Conservation (phyloP, 2,797 vertebrate genomes). For the Anguilla anguilla region DNA sequence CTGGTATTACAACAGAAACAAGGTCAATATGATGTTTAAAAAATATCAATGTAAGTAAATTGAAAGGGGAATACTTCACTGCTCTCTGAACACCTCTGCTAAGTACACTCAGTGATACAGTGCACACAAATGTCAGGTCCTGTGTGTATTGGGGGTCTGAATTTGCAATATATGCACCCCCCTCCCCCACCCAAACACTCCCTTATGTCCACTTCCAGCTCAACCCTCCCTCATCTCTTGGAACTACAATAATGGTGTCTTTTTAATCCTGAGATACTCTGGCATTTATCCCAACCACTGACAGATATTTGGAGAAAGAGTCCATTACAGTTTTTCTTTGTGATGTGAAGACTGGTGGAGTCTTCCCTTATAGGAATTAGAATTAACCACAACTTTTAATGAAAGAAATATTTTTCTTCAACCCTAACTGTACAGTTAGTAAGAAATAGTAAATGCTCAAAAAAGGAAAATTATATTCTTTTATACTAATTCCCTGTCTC, state of each 20-base stretch:
- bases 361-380: constrained; percentile 52
- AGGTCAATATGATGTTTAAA: neutral
- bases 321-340: constrained; percentile 58
- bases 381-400: constrained; percentile 60
- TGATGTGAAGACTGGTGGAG: constrained; percentile 57
- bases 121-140: constrained; percentile 53
- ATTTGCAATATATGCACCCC: constrained; percentile 66
- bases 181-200: constrained; percentile 31
- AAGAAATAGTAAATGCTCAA: neutral
- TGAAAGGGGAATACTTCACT: neutral
- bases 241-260: constrained; percentile 69
- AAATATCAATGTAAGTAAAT: neutral
- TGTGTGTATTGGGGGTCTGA: constrained; percentile 70
- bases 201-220: neutral
- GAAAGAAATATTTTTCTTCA: neutral
- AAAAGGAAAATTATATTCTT: neutral
- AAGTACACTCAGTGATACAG: neutral
- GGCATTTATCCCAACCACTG: constrained; percentile 60
- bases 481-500: neutral
- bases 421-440: neutral
- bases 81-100: neutral
- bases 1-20: neutral
- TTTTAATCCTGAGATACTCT: constrained; percentile 68
- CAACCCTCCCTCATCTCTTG: constrained; percentile 49
- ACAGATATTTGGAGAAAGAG: constrained; percentile 60